These are phyloP conservation scores for Micropterix aruncella DNA, from an alignment of 2,888 invertebrate species.

Conservation along the genomic window DNA sequence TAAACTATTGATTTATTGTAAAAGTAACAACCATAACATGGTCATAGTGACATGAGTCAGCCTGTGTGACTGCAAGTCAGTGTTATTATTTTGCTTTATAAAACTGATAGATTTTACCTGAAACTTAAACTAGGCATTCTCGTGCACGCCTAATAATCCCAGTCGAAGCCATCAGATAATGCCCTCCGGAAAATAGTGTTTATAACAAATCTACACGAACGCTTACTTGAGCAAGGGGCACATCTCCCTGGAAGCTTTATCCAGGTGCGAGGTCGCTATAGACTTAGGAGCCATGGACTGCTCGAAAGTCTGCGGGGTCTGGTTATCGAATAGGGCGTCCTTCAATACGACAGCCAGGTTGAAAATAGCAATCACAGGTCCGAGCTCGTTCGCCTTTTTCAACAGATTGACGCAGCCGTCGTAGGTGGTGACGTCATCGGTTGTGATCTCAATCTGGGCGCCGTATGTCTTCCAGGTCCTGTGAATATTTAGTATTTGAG, in stretches of 20 bases:
- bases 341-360: conserved; percentile 74
- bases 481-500: conserved; percentile 6
- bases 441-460: conserved; percentile 51
- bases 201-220: no score
- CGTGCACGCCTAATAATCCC: no score
- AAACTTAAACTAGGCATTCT: no score
- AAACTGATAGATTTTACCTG: no score
- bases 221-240: conserved; percentile 33
- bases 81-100: no score
- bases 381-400: conserved; percentile 44
- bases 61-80: no score
- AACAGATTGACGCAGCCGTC: conserved; percentile 59
- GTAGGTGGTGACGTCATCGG: conserved; percentile 53
- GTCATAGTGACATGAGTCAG: no score
- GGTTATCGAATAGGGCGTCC: conserved; percentile 67
- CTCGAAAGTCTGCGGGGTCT: conserved; percentile 51
- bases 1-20: no score
- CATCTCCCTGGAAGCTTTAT: conserved; percentile 43
- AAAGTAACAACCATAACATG: no score
- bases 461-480: conserved; percentile 61
- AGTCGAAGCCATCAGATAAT: no score
- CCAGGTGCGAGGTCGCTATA: conserved; percentile 63
- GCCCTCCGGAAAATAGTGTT: no score
- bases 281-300: conserved; percentile 67
- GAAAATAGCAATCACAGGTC: conserved; percentile 74